Evolutionary conservation across 1,140 invertebrate genomes (phyloP).

Genomic region (Drosophila biarmipes): DNA sequence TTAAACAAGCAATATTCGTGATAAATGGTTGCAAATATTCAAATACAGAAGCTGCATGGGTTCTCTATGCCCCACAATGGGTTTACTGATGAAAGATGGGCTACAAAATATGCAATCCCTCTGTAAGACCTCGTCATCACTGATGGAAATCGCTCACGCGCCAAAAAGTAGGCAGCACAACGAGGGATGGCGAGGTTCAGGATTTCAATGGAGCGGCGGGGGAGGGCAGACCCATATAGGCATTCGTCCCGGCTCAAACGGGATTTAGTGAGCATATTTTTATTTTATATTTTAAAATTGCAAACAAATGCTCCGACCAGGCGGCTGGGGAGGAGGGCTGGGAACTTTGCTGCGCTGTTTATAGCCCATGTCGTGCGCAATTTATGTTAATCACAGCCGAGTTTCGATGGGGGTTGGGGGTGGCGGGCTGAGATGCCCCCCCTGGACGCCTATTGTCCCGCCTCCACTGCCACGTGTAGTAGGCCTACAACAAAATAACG

Average conservation of each 20-base stretch:
- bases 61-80: neutral
- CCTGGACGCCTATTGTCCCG: neutral
- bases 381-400: conserved; percentile 67
- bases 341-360: conserved; percentile 32
- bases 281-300: conserved; percentile 48
- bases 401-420: conserved; percentile 15
- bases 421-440: conserved; percentile 5
- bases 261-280: conserved; percentile 41
- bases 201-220: neutral
- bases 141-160: conserved; percentile 34
- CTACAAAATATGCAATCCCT: neutral
- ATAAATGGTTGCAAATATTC: conserved; percentile 1
- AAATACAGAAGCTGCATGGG: neutral
- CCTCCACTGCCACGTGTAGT: conserved; percentile 47
- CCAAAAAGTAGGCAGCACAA: conserved; percentile 46
- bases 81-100: neutral
- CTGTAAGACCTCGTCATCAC: conserved; percentile 12
- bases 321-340: conserved; percentile 3
- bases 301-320: conserved; percentile 15
- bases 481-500: conserved; percentile 60
- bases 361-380: conserved; percentile 66
- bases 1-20: neutral
- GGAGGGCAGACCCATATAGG: neutral
- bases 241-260: conserved; percentile 30
- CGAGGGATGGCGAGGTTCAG: neutral